phyloP scores from a whole-genome alignment of 2,797 vertebrate species.

The Gila robusta region DNA sequence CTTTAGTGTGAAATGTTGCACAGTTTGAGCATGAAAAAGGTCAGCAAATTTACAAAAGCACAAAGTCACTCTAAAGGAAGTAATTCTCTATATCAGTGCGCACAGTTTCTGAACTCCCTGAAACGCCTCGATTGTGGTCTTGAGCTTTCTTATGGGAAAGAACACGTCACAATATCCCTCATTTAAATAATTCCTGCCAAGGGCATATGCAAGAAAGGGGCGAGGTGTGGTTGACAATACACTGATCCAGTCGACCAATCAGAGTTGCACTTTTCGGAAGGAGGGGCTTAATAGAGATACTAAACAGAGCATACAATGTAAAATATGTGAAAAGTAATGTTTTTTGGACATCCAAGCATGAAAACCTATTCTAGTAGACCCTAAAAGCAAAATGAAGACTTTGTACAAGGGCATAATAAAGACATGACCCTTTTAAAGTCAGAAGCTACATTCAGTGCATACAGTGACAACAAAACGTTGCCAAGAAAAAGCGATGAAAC shows the following conservation, averaged over 20 bases:
- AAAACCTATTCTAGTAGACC: background rate
- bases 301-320: too few relatives aligned
- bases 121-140: too few relatives aligned
- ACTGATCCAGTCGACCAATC: background rate
- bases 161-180: background rate
- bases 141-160: too few relatives aligned
- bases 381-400: background rate
- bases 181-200: too few relatives aligned
- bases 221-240: background rate
- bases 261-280: too few relatives aligned
- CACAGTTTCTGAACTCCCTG: too few relatives aligned
- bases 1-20: background rate
- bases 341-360: background rate
- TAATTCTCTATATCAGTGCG: too few relatives aligned
- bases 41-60: too few relatives aligned
- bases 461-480: background rate
- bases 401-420: background rate
- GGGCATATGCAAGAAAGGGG: background rate
- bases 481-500: background rate
- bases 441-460: background rate
- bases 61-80: too few relatives aligned
- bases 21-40: background rate
- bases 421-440: background rate
- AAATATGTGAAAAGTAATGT: background rate
- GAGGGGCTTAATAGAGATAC: too few relatives aligned